Evolutionary conservation across 2,113 vertebrate genomes (phyloP).

Genomic region (Dasyurus viverrinus): DNA sequence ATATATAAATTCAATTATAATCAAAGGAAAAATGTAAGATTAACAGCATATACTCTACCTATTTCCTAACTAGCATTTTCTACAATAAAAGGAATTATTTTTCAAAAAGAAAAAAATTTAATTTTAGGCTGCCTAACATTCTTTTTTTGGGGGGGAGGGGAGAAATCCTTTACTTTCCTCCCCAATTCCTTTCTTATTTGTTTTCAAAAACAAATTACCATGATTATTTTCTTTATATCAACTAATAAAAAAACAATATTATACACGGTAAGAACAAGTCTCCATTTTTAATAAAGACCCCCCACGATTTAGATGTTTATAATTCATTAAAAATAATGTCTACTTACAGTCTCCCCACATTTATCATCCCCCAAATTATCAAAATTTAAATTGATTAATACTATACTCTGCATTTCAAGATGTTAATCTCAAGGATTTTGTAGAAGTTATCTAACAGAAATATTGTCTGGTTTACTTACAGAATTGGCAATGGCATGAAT

Average conservation of each 20-base stretch:
- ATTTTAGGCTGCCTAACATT: not conserved
- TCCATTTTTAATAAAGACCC: constrained; percentile 38
- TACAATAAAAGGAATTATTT: constrained; percentile 4
- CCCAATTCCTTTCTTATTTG: constrained; percentile 17
- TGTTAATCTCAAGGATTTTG: constrained; percentile 4
- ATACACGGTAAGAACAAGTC: not conserved
- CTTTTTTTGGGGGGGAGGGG: not conserved
- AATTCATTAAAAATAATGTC: not conserved
- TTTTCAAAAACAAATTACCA: constrained; percentile 19
- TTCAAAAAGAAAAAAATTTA: constrained; percentile 11
- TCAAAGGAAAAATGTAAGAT: not conserved
- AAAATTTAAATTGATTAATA: constrained; percentile 22
- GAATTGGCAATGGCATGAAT: constrained; percentile 96
- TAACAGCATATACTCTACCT: constrained; percentile 21
- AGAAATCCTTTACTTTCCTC: constrained; percentile 6
- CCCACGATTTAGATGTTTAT: not conserved
- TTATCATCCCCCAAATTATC: not conserved
- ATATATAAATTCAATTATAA: constrained; percentile 8
- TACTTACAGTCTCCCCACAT: not conserved
- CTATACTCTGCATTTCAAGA: constrained; percentile 13
- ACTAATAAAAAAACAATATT: not conserved
- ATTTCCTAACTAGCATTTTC: not conserved
- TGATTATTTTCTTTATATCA: not conserved
- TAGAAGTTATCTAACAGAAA: not conserved
- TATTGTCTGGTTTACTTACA: constrained; percentile 85